Evolutionary conservation across 64 coral and sea anemone genomes (phyloP).

Genomic region (Stylophora pistillata): DNA sequence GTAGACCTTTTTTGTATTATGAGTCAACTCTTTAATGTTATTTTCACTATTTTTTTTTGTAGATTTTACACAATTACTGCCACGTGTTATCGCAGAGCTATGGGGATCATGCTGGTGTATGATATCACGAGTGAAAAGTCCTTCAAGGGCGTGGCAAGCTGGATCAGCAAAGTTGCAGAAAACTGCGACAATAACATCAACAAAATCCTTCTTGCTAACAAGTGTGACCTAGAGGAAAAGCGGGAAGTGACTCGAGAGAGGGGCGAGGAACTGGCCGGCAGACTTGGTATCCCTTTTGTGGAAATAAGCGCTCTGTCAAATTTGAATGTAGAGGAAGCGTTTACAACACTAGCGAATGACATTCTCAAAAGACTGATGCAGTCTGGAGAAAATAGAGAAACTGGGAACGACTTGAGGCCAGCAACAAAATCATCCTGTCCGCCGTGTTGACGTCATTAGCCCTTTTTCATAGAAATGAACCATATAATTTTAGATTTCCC

Average conservation of each 20-base stretch:
- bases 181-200: slow-evolving; percentile 88
- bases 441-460: neutral
- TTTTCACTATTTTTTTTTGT: neutral
- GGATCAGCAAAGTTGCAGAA: slow-evolving; percentile 85
- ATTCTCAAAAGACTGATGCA: neutral
- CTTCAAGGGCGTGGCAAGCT: slow-evolving; percentile 79
- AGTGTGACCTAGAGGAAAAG: slow-evolving; percentile 88
- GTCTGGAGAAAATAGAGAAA: neutral
- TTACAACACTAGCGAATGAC: slow-evolving; percentile 12
- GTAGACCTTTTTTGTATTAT: too few species aligned
- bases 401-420: neutral
- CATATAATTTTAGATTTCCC: neutral
- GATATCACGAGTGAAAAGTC: slow-evolving; percentile 91
- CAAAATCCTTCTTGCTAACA: slow-evolving; percentile 87
- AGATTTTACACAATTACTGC: slow-evolving; percentile 97
- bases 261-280: slow-evolving; percentile 74
- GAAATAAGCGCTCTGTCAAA: slow-evolving; percentile 87
- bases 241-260: slow-evolving; percentile 55
- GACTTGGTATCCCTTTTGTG: slow-evolving; percentile 69
- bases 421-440: neutral
- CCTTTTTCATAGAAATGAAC: too few species aligned
- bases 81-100: slow-evolving; percentile 87
- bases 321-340: slow-evolving; percentile 85
- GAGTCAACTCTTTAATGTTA: neutral
- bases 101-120: slow-evolving; percentile 96